These are phyloP conservation scores for Poeciliopsis infans DNA, from an alignment of 2,797 vertebrate species.

Conservation along the genomic window DNA sequence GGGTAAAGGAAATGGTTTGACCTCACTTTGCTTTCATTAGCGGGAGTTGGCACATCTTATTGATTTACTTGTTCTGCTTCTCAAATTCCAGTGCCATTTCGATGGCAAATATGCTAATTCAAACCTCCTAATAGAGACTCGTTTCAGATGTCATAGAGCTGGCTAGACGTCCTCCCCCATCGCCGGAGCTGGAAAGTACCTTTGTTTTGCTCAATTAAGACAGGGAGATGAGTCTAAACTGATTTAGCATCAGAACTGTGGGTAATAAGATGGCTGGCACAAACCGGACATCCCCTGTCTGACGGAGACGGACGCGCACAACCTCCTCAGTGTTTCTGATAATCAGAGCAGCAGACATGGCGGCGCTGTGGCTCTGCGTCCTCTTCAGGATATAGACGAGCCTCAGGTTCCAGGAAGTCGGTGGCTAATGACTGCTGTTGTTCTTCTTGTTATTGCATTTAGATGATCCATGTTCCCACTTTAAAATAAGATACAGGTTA, in stretches of 20 bases:
- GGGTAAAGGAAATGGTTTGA: constrained; percentile 14
- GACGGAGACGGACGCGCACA: constrained; percentile 58
- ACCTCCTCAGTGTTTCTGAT: constrained; percentile 53
- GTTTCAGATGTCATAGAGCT: constrained; percentile 28
- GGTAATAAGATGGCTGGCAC: constrained; percentile 62
- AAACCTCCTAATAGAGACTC: not conserved
- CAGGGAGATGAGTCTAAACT: constrained; percentile 57
- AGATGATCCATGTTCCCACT: constrained; percentile 30
- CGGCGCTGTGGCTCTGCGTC: constrained; percentile 29
- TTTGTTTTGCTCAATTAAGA: constrained; percentile 47
- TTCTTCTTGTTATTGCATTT: constrained; percentile 48
- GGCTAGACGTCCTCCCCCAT: not conserved
- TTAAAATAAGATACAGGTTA: constrained; percentile 13
- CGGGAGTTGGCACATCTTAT: constrained; percentile 3
- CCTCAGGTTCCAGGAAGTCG: constrained; percentile 24
- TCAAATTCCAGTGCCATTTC: constrained; percentile 1
- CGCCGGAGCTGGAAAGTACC: constrained; percentile 39
- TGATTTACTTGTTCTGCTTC: constrained; percentile 3
- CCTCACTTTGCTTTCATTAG: constrained; percentile 12
- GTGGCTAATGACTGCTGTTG: constrained; percentile 38
- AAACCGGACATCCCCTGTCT: constrained; percentile 65
- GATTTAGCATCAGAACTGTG: constrained; percentile 62
- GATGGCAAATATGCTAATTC: constrained; percentile 13
- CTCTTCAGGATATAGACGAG: constrained; percentile 28
- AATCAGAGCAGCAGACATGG: constrained; percentile 54